phyloP scores from a whole-genome alignment of 1,140 invertebrate genomes.

The Micrasema minimum region DNA sequence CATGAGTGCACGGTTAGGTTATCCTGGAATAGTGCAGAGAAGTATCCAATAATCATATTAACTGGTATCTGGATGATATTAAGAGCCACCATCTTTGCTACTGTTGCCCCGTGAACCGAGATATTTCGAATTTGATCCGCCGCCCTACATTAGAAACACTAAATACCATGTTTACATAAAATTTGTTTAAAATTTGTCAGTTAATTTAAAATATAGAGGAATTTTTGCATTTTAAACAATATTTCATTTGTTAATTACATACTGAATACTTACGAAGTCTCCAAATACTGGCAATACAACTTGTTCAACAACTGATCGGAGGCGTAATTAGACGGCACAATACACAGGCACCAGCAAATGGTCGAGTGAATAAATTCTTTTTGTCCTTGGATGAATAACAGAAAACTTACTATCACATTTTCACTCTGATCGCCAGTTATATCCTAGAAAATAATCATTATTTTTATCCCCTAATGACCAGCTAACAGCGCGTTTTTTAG shows the following conservation, averaged over 20 bases:
- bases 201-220: too few species aligned
- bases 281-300: constrained; percentile 1
- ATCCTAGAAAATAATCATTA: constrained; percentile 9
- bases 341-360: constrained; percentile 32
- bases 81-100: neutral
- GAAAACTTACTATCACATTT: constrained; percentile 27
- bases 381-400: constrained; percentile 26
- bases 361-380: constrained; percentile 23
- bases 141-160: constrained; percentile 25
- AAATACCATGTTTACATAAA: constrained; percentile 9
- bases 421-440: constrained; percentile 14
- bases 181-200: neutral
- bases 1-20: neutral
- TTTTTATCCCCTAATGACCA: neutral
- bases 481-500: neutral
- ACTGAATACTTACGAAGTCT: constrained; percentile 8
- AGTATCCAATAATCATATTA: constrained; percentile 7
- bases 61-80: neutral
- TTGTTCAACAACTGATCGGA: constrained; percentile 21
- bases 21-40: neutral
- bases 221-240: too few species aligned
- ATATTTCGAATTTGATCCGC: constrained; percentile 10
- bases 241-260: too few species aligned
- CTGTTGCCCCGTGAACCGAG: neutral
- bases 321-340: constrained; percentile 33